phyloP scores from a whole-genome alignment of 2,113 vertebrate species.

The Gymnobelideus leadbeateri region DNA sequence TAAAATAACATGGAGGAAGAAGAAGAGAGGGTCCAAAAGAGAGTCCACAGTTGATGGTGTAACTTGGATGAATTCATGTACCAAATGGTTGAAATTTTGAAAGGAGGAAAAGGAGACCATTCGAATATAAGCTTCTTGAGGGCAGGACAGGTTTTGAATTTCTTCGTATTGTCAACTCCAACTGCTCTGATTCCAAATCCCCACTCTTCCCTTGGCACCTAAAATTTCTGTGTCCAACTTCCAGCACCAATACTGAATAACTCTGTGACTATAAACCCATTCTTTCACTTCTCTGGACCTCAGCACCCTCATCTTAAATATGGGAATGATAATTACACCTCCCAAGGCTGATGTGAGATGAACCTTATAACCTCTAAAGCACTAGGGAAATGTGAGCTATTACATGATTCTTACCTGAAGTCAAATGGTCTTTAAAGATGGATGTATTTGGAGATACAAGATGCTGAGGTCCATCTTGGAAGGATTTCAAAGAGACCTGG shows the following conservation, averaged over 20 bases:
- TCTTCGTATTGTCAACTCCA: background rate
- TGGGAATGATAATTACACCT: background rate
- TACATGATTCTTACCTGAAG: slow-evolving; percentile 76
- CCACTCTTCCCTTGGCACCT: background rate
- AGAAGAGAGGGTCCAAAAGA: background rate
- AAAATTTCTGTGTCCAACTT: background rate
- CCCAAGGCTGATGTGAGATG: background rate
- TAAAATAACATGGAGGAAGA: background rate
- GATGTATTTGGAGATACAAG: slow-evolving; percentile 23
- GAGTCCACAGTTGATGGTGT: background rate
- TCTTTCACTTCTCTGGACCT: slow-evolving; percentile 12
- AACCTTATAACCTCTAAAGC: background rate
- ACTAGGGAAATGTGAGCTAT: background rate
- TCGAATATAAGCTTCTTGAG: background rate
- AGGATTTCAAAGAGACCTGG: slow-evolving; percentile 20
- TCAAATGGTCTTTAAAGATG: slow-evolving; percentile 31
- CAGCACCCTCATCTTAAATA: slow-evolving; percentile 9
- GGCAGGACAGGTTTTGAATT: background rate
- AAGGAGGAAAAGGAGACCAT: background rate
- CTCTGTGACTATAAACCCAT: background rate
- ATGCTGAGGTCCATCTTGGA: background rate
- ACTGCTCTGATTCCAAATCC: background rate
- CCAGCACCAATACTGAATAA: background rate
- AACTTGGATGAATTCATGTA: background rate
- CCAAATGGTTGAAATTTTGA: background rate